phyloP scores from a whole-genome alignment of 2,797 vertebrate genomes.

The Echiichthys vipera region DNA sequence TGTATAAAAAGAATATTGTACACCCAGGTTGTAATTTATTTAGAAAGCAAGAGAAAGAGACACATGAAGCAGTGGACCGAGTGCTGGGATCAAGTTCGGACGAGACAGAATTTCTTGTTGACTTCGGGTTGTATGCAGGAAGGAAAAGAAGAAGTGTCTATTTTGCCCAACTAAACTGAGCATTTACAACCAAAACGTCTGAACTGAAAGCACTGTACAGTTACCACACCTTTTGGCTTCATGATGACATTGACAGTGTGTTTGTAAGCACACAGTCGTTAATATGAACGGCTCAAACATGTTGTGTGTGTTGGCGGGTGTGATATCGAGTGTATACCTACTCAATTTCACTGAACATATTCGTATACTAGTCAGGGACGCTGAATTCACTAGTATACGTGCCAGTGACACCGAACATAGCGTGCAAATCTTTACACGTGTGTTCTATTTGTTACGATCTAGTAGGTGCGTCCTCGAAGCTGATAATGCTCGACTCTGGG shows the following conservation, averaged over 20 bases:
- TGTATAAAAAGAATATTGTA: conserved; percentile 55
- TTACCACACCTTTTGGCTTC: conserved; percentile 31
- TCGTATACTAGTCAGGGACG: conserved; percentile 52
- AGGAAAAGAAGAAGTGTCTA: conserved; percentile 32
- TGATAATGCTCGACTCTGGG: conserved; percentile 94
- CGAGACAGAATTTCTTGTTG: conserved; percentile 45
- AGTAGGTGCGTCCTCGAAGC: conserved; percentile 91
- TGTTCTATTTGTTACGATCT: conserved; percentile 85
- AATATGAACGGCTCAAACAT: conserved; percentile 50
- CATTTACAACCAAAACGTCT: conserved; percentile 54
- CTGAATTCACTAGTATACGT: conserved; percentile 53
- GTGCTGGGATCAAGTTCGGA: conserved; percentile 49
- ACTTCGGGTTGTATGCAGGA: conserved; percentile 31
- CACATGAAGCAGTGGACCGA: conserved; percentile 54
- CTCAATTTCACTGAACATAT: conserved; percentile 52
- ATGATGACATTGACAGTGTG: conserved; percentile 46
- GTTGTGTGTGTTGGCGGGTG: conserved; percentile 36
- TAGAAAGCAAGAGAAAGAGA: conserved; percentile 66
- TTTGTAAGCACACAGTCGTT: conserved; percentile 36
- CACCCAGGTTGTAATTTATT: conserved; percentile 74
- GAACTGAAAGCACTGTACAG: conserved; percentile 63
- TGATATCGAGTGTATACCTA: conserved; percentile 42
- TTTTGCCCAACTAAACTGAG: conserved; percentile 41
- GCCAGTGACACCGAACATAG: conserved; percentile 49
- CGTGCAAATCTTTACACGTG: conserved; percentile 32